Evolutionary conservation across 2,113 vertebrate species (phyloP).

Genomic region (Carettochelys insculpta): DNA sequence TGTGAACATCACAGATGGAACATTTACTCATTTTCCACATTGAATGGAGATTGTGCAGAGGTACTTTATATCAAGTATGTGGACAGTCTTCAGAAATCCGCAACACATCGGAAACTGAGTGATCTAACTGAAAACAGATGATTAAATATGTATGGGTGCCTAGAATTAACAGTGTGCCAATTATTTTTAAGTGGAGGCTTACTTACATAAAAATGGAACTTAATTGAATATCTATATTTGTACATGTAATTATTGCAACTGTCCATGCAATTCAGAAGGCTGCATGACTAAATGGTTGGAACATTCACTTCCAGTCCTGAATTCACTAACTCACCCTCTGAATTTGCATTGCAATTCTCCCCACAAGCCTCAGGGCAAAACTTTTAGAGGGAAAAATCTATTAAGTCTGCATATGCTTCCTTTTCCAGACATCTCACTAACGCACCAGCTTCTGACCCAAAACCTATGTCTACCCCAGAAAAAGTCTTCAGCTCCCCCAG

Average conservation of each 20-base stretch:
- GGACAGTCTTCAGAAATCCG: slow-evolving; percentile 3
- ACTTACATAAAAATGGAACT: not conserved
- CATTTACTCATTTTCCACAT: slow-evolving; percentile 51
- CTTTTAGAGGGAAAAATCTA: not conserved
- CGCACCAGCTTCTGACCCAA: not conserved
- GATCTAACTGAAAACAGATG: slow-evolving; percentile 36
- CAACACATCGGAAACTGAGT: slow-evolving; percentile 3
- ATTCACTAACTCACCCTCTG: not conserved
- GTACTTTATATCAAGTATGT: not conserved
- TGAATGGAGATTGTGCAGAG: slow-evolving; percentile 40
- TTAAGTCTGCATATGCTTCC: not conserved
- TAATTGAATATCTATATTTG: not conserved
- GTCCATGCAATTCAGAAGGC: not conserved
- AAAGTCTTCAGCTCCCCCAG: not conserved
- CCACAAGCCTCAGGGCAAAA: not conserved
- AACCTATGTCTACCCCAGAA: not conserved
- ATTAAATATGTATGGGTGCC: not conserved
- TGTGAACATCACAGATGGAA: slow-evolving; percentile 52
- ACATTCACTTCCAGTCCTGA: not conserved
- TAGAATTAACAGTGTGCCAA: not conserved
- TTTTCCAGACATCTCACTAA: not conserved
- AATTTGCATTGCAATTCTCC: not conserved
- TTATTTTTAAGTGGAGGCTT: not conserved
- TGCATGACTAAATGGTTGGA: not conserved
- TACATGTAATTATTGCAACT: not conserved